A percentile compares a stretch with the other conserved stretches of the same genome.
phyloP scores from a whole-genome alignment of 2,113 vertebrate genomes.

The Felis catus region F.catus_Fca126_mat1.0 CM031420.1:39650501-39651000 shows the following conservation, averaged over 20 bases:
- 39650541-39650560: neutral
- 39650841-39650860: slow-evolving; percentile 12
- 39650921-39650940: slow-evolving; percentile 8
- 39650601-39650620: neutral
- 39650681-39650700: neutral
- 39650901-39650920: slow-evolving; percentile 54
- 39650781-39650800: slow-evolving; percentile 50
- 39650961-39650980: neutral
- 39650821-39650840: slow-evolving; percentile 41
- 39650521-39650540: neutral
- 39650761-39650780: slow-evolving; percentile 54
- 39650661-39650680: neutral
- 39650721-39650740: neutral
- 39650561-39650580: neutral
- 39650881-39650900: slow-evolving; percentile 51
- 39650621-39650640: neutral
- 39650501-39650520: neutral
- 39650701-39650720: neutral
- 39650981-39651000: neutral
- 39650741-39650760: neutral
- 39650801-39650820: slow-evolving; percentile 41
- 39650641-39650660: neutral
- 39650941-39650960: slow-evolving; percentile 38
- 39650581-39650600: neutral
- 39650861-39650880: slow-evolving; percentile 54